Evolutionary conservation across 2,797 vertebrate genomes (phyloP).

Genomic region (Macropus fuliginosus): DNA sequence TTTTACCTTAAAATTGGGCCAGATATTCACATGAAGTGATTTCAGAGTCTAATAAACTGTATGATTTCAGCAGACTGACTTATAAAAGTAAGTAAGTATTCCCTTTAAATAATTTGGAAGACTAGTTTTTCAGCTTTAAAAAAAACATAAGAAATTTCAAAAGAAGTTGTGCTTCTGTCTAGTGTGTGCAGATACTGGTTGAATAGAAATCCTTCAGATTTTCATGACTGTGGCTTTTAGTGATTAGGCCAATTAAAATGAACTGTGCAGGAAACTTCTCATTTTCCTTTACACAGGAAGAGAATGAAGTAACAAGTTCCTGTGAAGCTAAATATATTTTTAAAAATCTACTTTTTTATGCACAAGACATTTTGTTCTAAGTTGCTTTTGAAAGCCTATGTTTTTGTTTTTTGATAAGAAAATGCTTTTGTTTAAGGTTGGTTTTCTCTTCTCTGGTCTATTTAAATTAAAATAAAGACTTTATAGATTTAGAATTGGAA

Average conservation of each 20-base stretch:
- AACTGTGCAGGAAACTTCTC: conserved; percentile 59
- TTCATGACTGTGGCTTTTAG: conserved; percentile 67
- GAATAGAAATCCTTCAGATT: conserved; percentile 71
- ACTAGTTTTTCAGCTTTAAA: conserved; percentile 52
- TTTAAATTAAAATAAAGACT: no score
- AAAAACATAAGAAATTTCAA: conserved; percentile 69
- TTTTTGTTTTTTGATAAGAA: no score
- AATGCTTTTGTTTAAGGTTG: no score
- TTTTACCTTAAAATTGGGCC: no score
- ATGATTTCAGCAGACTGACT: conserved; percentile 10
- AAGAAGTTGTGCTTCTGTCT: conserved; percentile 65
- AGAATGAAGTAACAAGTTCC: conserved; percentile 74
- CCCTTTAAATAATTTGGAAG: conserved; percentile 31
- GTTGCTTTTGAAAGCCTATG: no score
- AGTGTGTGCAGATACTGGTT: conserved; percentile 75
- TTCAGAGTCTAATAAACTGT: background rate
- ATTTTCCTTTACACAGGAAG: conserved; percentile 71
- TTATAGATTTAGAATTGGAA: no score
- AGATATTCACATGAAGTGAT: no score
- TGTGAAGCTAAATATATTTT: conserved; percentile 65
- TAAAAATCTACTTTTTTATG: conserved; percentile 69
- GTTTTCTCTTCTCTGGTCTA: no score
- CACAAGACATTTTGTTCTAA: conserved; percentile 17
- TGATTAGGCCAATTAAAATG: conserved; percentile 78
- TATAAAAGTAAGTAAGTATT: background rate